Conservation (phyloP, 2,888 invertebrate species). For the Piscicola geometra region DNA sequence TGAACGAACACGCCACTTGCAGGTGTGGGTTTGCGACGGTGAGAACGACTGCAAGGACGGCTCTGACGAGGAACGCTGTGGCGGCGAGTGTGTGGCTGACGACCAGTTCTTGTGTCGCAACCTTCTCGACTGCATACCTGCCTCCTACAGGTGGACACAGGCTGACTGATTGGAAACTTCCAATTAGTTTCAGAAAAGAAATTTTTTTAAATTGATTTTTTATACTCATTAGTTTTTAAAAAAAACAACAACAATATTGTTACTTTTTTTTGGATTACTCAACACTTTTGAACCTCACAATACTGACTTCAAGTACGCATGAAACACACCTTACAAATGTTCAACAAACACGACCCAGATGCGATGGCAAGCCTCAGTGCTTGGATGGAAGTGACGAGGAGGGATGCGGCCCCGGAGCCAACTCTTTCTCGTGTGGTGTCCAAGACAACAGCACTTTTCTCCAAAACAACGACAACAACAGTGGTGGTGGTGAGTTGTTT, state of each 20-base stretch:
- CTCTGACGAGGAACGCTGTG: slow-evolving; percentile 40
- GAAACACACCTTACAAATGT: background rate
- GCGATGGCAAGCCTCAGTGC: slow-evolving; percentile 73
- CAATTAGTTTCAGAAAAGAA: too few relatives aligned
- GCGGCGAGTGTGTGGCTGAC: slow-evolving; percentile 55
- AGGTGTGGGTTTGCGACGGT: slow-evolving; percentile 38
- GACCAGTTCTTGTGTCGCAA: slow-evolving; percentile 63
- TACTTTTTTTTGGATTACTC: too few relatives aligned
- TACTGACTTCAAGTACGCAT: too few relatives aligned
- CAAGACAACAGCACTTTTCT: background rate
- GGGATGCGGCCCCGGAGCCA: slow-evolving; percentile 62
- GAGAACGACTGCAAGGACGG: slow-evolving; percentile 40
- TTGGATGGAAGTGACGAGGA: slow-evolving; percentile 72
- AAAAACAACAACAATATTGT: too few relatives aligned
- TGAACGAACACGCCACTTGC: background rate
- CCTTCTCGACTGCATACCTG: slow-evolving; percentile 24
- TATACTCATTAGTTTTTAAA: too few relatives aligned
- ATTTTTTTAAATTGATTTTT: too few relatives aligned
- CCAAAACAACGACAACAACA: background rate
- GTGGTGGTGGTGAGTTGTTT: background rate
- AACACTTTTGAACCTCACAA: too few relatives aligned
- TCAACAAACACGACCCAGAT: slow-evolving; percentile 70
- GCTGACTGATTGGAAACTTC: too few relatives aligned
- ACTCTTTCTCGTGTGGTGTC: slow-evolving; percentile 46
- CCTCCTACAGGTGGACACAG: slow-evolving; percentile 9